Conservation (phyloP, 2,888 invertebrate genomes). For the Drosophila phalerata region DNA sequence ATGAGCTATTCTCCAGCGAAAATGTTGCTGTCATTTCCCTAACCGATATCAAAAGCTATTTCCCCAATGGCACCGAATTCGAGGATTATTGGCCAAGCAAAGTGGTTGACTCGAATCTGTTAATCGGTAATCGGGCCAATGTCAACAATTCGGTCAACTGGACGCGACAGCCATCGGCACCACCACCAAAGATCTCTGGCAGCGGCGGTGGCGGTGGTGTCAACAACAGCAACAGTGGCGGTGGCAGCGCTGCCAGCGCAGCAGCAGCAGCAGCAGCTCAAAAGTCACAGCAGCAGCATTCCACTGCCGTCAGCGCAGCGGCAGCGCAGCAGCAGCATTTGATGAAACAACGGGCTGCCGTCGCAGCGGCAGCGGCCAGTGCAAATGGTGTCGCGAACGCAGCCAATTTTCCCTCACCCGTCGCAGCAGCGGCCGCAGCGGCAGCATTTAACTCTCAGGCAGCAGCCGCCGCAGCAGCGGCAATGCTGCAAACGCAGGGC, state of each 20-base stretch:
- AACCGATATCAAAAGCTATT: constrained; percentile 95
- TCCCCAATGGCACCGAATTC: constrained; percentile 94
- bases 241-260: constrained; percentile 5
- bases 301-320: constrained; percentile 51
- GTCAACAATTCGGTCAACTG: constrained; percentile 89
- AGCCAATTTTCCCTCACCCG: constrained; percentile 58
- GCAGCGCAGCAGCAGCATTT: constrained; percentile 73
- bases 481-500: constrained; percentile 84
- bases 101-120: constrained; percentile 92
- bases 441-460: constrained; percentile 74
- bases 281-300: constrained; percentile 61
- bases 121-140: constrained; percentile 89
- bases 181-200: constrained; percentile 86
- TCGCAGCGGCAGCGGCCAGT: constrained; percentile 58
- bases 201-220: constrained; percentile 17
- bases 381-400: constrained; percentile 62
- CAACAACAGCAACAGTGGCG: constrained; percentile 76
- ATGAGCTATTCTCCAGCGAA: constrained; percentile 95
- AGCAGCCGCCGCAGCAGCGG: constrained; percentile 75
- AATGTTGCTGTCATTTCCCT: constrained; percentile 96
- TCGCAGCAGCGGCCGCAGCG: constrained; percentile 70
- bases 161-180: constrained; percentile 92
- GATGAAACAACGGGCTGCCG: constrained; percentile 76
- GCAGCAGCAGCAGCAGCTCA: constrained; percentile 28
- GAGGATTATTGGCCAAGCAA: constrained; percentile 98